A percentile compares a stretch with the other conserved stretches of the same genome.
phyloP scores from a whole-genome alignment of 2,797 vertebrate species.

The Esox lucius region DNA sequence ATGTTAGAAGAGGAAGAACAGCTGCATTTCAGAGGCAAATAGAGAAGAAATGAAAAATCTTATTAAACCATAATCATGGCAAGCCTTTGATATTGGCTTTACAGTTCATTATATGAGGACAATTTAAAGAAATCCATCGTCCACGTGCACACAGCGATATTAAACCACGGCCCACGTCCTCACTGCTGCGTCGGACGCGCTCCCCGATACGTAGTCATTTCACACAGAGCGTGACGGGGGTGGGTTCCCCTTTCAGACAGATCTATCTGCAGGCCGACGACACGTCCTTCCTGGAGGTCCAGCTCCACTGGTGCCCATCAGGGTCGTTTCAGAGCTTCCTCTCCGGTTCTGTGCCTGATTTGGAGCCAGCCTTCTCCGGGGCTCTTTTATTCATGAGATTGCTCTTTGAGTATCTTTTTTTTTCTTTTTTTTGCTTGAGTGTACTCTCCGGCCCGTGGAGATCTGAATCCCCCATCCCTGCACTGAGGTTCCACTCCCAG shows the following conservation, averaged over 20 bases:
- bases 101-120: neutral
- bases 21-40: neutral
- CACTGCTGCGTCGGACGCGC: neutral
- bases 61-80: neutral
- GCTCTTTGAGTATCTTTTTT: neutral
- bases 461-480: neutral
- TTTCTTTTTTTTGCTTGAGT: conserved; percentile 6
- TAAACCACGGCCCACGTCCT: neutral
- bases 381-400: conserved; percentile 36
- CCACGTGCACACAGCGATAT: neutral
- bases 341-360: conserved; percentile 22
- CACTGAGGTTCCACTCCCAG: neutral
- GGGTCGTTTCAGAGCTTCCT: conserved; percentile 26
- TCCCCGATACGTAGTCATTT: neutral
- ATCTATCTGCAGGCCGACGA: neutral
- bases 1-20: neutral
- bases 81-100: neutral
- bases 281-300: conserved; percentile 14
- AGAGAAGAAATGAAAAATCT: neutral
- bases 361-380: conserved; percentile 21
- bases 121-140: neutral
- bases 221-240: neutral
- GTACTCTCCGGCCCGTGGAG: conserved; percentile 1
- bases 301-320: conserved; percentile 13
- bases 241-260: neutral